Base-by-base conservation (phyloP, 2,797 vertebrate species). In the Dryobates pubescens region DNA sequence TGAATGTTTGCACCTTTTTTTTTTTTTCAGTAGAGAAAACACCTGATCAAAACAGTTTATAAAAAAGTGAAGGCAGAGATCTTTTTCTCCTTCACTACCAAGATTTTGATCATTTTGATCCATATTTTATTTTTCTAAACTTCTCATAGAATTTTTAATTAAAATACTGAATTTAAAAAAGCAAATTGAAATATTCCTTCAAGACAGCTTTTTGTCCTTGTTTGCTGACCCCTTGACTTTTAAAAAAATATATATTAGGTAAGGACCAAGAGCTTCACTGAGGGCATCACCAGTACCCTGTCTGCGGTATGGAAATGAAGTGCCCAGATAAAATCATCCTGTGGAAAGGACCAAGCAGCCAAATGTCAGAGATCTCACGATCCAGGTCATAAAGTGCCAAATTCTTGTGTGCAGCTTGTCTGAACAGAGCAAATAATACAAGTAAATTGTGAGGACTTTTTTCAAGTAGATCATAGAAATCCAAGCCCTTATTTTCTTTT, bases 351-450 rank as follows among this genome's bases (percentile, higher is more conserved):
- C 34, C 24, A 58, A 74, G 57, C 45, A 82, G 53, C 53, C 38
- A 82, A 27, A 41, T 76, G 67, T 32, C 91, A 81, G 72, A 79
- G 71, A 92, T 69, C 67, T 83, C 72, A n/a, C 73, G 73, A 86
- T 51, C 41, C 59, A 83, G 64, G 89, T 83, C 76, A 82, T 53
- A 20, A 67, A 54, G 63, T 47, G 8, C 69, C 73, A 3, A 2
- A 75, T n/a, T 86, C 34, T 72, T 79, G 69, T 53, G 43, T 92
- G 76, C 22, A 84, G 36, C 34, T 82, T 82, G 43, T 70, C 67
- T 56, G 67, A 92, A 51, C 17, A 94, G 70, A 86, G 32, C 34
- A 82, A 67, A 34, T 78, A 90, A 59, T 62, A 38, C 49, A 92
- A 87, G 36, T 53, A 61, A 81, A 87, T 63, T 56, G 76, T 82